Evolutionary conservation across 2,113 vertebrate genomes (phyloP), one percentile per base, ranked within the genome.

Genomic region (Thunnus maccoyii): DNA sequence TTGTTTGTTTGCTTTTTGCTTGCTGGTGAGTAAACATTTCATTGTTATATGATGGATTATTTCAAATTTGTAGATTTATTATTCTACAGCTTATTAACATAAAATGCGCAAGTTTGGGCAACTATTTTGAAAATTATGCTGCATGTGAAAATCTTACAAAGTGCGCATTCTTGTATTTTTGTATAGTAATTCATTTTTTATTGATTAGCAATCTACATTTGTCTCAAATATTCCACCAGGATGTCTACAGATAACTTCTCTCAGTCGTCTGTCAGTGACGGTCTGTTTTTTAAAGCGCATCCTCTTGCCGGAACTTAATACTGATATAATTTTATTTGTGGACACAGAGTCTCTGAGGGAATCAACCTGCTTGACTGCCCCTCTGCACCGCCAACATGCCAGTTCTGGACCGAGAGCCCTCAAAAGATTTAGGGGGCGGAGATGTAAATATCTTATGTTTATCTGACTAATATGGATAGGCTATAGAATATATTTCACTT

Each of bases 371-470:
- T 52, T 82, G 70, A 78, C 54, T 67, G 69, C 57, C 41, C 48
- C 16, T 60, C 70, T 30, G 61, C 68, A 69, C 65, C 71, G 57
- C 62, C 73, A 92, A 27, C 51, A 96, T 96, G 95, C 91, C 94
- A 8, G 85, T 94, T 82, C 85, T 93, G 82, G 72, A 94, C 51
- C 73, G 25, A 76, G 90, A 93, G 17, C 67, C 85, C 70, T 82
- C 92, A 50, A 94, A 86, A 86, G 91, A 87, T 57, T 73, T 17
- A 32, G 84, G 60, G 22, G 84, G 77, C n/a, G 76, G 46, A 30
- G 79, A 89, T 89, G 95, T 95, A 95, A 95, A 78, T 93, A 78
- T 86, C 20, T 55, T 76, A 12, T 30, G 4, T 3, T 30, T 50
- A 36, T 78, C 4, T 78, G 1, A 36, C 3, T 44, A 60, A 52